Conservation (phyloP, 92 coral and sea anemone species). For the Siderastrea radians region DNA sequence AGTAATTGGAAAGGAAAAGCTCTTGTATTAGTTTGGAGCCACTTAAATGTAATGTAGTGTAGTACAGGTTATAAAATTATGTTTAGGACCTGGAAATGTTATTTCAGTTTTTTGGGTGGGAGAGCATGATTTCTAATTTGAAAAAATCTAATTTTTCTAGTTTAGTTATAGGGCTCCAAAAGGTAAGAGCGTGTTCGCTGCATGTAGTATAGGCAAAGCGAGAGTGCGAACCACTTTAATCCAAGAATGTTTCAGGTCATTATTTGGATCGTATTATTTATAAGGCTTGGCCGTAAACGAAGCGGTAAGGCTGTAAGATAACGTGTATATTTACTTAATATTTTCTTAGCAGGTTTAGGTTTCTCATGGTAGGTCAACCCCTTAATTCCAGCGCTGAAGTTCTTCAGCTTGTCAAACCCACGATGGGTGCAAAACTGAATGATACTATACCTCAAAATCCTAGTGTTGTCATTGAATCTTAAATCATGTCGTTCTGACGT, state of each 20-base stretch:
- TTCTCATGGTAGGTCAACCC: neutral
- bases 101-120: neutral
- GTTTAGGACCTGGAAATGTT: neutral
- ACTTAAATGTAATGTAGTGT: neutral
- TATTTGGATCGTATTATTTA: slow-evolving; percentile 38
- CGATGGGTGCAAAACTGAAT: neutral
- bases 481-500: too few species aligned
- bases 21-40: neutral
- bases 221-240: neutral
- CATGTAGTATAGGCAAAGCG: neutral
- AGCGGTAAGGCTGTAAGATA: neutral
- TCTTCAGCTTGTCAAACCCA: too few species aligned
- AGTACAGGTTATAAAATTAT: neutral
- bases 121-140: neutral
- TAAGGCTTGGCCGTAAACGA: slow-evolving; percentile 14
- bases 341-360: neutral
- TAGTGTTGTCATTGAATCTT: too few species aligned
- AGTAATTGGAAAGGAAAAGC: neutral
- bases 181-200: neutral
- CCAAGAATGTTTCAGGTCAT: neutral
- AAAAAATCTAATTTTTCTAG: neutral
- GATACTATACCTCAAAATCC: too few species aligned
- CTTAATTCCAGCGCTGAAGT: neutral
- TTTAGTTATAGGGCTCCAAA: neutral
- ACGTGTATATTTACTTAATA: slow-evolving; percentile 19